Conservation (phyloP, 2,797 vertebrate genomes). For the Scleropages formosus region DNA sequence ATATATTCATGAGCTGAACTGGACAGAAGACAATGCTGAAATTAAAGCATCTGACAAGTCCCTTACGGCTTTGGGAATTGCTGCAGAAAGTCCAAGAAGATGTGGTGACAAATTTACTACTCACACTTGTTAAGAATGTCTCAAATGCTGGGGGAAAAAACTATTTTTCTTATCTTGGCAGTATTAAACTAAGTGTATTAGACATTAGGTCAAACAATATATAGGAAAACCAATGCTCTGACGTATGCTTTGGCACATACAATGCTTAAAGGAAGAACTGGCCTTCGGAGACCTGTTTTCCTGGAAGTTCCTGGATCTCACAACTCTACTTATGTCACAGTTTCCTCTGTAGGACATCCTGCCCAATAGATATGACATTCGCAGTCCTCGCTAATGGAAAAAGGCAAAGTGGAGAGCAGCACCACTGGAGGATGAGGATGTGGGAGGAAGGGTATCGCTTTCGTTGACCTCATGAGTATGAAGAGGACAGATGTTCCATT, state of each 20-base stretch:
- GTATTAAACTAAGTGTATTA: too few species aligned
- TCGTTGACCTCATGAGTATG: conserved; percentile 38
- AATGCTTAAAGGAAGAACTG: background rate
- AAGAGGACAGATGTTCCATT: conserved; percentile 47
- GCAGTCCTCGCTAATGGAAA: background rate
- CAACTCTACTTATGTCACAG: background rate
- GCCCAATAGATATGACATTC: conserved; percentile 14
- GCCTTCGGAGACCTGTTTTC: background rate
- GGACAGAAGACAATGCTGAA: too few species aligned
- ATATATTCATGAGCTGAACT: too few species aligned
- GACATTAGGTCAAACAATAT: background rate
- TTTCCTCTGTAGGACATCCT: conserved; percentile 22
- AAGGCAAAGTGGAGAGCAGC: background rate
- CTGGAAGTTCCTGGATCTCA: background rate
- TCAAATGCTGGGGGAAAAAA: too few species aligned
- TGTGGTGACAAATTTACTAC: too few species aligned
- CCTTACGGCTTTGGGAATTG: too few species aligned
- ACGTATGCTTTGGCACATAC: conserved; percentile 12
- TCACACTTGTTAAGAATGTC: too few species aligned
- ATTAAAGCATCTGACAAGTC: too few species aligned
- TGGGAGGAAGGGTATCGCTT: conserved; percentile 46
- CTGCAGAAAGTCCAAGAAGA: too few species aligned
- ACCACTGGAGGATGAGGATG: conserved; percentile 15
- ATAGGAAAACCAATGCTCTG: background rate
- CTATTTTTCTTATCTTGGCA: too few species aligned